Base-by-base conservation (phyloP, 2,113 vertebrate species). In the Porphyrio hochstetteri region DNA sequence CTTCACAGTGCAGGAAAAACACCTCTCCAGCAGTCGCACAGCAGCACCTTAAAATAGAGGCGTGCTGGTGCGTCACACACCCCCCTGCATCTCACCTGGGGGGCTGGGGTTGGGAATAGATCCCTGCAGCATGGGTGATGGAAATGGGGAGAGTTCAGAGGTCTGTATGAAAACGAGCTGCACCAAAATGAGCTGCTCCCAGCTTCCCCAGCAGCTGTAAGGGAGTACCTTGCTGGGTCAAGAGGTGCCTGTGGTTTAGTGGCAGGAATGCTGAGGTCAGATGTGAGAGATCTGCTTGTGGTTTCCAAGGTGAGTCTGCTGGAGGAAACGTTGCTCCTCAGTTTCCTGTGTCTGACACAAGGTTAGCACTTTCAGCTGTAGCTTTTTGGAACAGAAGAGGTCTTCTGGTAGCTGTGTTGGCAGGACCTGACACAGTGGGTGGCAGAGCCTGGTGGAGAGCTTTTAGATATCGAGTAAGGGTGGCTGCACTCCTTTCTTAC, bases 11-110 rank as follows among this genome's bases (percentile, higher is more conserved):
- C 61, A 52, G 70, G 16, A n/a, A 35, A 69, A 80, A 35, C 82
- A 84, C 42, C 33, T 94, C 38, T 36, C n/a, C 67, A 85, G 46
- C 44, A 69, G 75, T 68, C 3, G 1, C 61, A n/a, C 9, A 35
- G 83, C 86, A 89, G 81, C 74, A 48, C 59, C 95, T 95, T 61
- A 90, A 95, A 96, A 92, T 80, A 95, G 87, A 77, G 20, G 11
- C 1, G 0, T 61, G 31, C 60, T 78, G 36, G 19, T 59, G 70
- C 2, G 5, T 90, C 55, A 56, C 78, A 44, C 71, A 8, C 78
- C 55, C 68, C 15, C 65, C 4, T 10, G 27, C 57, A 20, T 44
- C 84, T 87, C 84, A 76, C 61, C 86, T 57, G 77, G 23, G 13
- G 70, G 42, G 48, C 11, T 3, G 48, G 76, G 31, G 2, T 1